These are phyloP conservation scores for Parotocinclus haroldoi DNA, from an alignment of 2,797 vertebrate genomes.

Conservation along the genomic window DNA sequence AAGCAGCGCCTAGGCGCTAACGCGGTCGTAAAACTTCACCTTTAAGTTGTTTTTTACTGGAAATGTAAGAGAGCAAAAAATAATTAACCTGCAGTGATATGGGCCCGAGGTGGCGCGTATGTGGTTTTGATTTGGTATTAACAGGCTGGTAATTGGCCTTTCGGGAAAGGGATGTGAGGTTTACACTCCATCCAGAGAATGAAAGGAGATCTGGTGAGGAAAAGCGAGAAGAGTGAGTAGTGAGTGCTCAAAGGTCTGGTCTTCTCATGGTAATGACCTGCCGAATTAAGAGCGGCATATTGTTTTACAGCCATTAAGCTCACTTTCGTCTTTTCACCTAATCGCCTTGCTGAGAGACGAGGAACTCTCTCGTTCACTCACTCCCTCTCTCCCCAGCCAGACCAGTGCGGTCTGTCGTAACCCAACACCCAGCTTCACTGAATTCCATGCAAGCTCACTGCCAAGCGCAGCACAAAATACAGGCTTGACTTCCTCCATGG, in stretches of 20 bases:
- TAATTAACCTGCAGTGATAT: constrained; percentile 61
- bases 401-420: constrained; percentile 49
- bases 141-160: constrained; percentile 73
- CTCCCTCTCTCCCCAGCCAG: constrained; percentile 13
- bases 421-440: constrained; percentile 59
- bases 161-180: constrained; percentile 60
- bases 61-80: constrained; percentile 60
- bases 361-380: constrained; percentile 35
- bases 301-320: constrained; percentile 61
- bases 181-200: constrained; percentile 17
- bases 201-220: constrained; percentile 45
- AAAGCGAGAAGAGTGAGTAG: background rate
- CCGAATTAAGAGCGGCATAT: constrained; percentile 58
- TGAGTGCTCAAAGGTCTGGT: background rate
- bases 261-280: constrained; percentile 60
- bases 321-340: constrained; percentile 50
- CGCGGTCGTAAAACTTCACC: constrained; percentile 64
- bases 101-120: constrained; percentile 47
- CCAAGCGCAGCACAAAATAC: constrained; percentile 38
- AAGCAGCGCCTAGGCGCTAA: constrained; percentile 63
- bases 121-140: constrained; percentile 67
- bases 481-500: constrained; percentile 14
- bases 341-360: constrained; percentile 38
- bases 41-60: constrained; percentile 60
- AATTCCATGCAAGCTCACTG: constrained; percentile 45